Evolutionary conservation across 1,140 invertebrate species (phyloP).

Genomic region (Oscheius sp.): DNA sequence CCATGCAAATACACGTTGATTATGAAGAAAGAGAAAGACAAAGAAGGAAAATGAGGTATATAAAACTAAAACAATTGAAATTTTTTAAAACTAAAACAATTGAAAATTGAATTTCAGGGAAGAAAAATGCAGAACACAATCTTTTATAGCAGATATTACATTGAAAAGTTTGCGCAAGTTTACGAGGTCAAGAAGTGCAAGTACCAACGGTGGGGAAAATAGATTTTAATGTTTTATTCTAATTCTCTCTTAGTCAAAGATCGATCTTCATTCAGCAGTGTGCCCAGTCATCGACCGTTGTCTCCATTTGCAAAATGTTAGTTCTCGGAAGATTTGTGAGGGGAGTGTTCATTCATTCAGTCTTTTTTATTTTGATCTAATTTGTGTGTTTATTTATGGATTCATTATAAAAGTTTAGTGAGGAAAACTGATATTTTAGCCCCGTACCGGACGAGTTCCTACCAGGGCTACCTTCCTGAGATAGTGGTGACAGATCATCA

Average conservation of each 20-base stretch:
- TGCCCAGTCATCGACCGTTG: neutral
- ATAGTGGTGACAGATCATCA: neutral
- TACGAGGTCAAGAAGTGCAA: neutral
- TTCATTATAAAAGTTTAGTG: neutral
- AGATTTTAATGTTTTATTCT: too few species aligned
- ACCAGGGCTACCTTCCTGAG: slow-evolving; percentile 1
- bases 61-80: too few species aligned
- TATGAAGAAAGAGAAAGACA: neutral
- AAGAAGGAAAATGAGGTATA: slow-evolving; percentile 3
- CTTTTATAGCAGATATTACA: neutral
- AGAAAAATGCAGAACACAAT: neutral
- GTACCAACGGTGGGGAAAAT: too few species aligned
- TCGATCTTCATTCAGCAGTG: neutral
- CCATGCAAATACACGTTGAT: slow-evolving; percentile 1
- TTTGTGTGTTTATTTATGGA: too few species aligned
- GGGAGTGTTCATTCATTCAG: too few species aligned
- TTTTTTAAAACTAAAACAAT: neutral
- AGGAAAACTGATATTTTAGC: too few species aligned
- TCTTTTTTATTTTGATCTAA: neutral
- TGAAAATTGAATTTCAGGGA: neutral
- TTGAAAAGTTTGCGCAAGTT: neutral
- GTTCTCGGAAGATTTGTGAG: too few species aligned
- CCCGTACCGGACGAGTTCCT: neutral
- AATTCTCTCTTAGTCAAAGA: neutral
- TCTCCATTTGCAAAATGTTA: neutral